These are phyloP conservation scores for Dolichopus griseipennis DNA, from an alignment of 2,888 invertebrate genomes.

Conservation along the genomic window DNA sequence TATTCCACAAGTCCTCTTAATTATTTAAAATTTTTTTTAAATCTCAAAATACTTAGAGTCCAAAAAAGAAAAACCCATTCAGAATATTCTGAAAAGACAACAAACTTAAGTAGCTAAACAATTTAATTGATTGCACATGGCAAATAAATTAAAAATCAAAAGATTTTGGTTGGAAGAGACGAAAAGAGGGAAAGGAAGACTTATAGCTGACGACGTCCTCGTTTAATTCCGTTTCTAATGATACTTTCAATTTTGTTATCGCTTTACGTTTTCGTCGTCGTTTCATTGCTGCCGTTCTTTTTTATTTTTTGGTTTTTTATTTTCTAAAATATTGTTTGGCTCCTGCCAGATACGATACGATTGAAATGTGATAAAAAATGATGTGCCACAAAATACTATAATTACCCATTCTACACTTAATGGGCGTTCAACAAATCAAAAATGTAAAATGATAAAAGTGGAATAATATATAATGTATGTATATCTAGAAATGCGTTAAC, in stretches of 20 bases:
- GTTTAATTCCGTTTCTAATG: neutral
- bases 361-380: neutral
- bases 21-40: too few relatives aligned
- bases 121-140: too few relatives aligned
- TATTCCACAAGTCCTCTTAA: too few relatives aligned
- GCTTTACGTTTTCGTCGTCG: neutral
- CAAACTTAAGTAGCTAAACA: too few relatives aligned
- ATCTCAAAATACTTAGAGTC: too few relatives aligned
- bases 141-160: too few relatives aligned
- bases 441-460: neutral
- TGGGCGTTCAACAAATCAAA: constrained; percentile 3
- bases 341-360: neutral
- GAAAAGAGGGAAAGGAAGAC: neutral
- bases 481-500: neutral
- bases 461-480: neutral
- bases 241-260: neutral
- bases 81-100: too few relatives aligned
- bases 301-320: too few relatives aligned
- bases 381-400: neutral
- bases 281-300: neutral
- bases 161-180: too few relatives aligned
- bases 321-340: neutral
- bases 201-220: neutral
- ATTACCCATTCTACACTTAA: neutral
- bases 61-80: too few relatives aligned